These are phyloP conservation scores for Gymnocephalus cernua DNA, from an alignment of 2,113 vertebrate species.

Conservation along the genomic window DNA sequence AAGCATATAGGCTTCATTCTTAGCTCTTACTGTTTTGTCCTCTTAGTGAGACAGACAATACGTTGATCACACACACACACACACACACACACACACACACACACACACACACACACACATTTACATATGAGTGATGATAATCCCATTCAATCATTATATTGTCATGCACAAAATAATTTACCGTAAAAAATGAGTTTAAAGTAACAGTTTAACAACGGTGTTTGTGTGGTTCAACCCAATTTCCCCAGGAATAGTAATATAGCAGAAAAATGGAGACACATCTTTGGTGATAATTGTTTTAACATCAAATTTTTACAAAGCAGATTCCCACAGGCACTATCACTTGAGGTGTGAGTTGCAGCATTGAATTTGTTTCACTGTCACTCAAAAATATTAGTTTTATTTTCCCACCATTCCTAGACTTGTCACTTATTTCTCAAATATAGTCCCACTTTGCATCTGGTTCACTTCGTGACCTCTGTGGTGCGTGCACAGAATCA, in stretches of 20 bases:
- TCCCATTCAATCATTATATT: slow-evolving; percentile 23
- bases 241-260: background rate
- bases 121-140: slow-evolving; percentile 24
- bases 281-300: slow-evolving; percentile 14
- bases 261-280: background rate
- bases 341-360: slow-evolving; percentile 25
- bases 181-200: background rate
- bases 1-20: slow-evolving; percentile 42
- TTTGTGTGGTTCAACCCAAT: background rate
- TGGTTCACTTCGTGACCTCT: slow-evolving; percentile 46
- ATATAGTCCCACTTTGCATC: slow-evolving; percentile 43
- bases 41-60: slow-evolving; percentile 20
- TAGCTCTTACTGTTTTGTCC: slow-evolving; percentile 38
- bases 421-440: slow-evolving; percentile 47
- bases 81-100: no score
- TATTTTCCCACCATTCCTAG: slow-evolving; percentile 24
- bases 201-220: slow-evolving; percentile 1
- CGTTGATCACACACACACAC: slow-evolving; percentile 25
- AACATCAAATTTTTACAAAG: slow-evolving; percentile 5
- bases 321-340: background rate
- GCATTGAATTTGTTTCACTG: slow-evolving; percentile 32
- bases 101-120: slow-evolving; percentile 30
- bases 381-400: slow-evolving; percentile 39
- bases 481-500: slow-evolving; percentile 5
- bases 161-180: slow-evolving; percentile 14